A percentile compares a stretch with the other conserved stretches of the same genome.
phyloP scores from a whole-genome alignment of 2,888 invertebrate species.

The Brachynemurus nebulosus region DNA sequence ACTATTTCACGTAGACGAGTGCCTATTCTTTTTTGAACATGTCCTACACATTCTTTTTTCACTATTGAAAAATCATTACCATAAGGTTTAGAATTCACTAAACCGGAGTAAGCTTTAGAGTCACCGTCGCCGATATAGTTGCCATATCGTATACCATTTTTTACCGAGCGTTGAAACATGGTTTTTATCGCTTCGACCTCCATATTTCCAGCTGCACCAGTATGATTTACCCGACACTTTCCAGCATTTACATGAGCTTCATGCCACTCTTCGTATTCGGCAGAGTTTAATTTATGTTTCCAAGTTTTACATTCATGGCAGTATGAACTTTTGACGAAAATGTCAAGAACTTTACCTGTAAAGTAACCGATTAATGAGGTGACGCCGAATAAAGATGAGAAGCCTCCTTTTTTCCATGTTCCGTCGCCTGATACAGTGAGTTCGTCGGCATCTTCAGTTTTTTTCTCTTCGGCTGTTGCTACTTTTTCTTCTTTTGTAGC shows the following conservation, averaged over 20 bases:
- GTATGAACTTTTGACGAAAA: conserved; percentile 15
- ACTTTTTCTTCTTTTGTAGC: conserved; percentile 16
- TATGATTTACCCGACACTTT: conserved; percentile 12
- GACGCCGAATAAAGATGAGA: conserved; percentile 1
- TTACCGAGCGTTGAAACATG: neutral
- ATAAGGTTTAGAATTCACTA: conserved; percentile 14
- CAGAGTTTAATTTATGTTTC: conserved; percentile 14
- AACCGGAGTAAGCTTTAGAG: conserved; percentile 11
- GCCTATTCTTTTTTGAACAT: too few relatives aligned
- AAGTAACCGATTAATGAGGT: conserved; percentile 4
- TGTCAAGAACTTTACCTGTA: conserved; percentile 6
- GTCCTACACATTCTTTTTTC: conserved; percentile 16
- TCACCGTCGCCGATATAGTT: conserved; percentile 12
- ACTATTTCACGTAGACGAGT: neutral
- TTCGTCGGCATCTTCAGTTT: conserved; percentile 17
- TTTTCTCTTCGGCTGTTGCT: conserved; percentile 12
- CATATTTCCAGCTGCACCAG: conserved; percentile 5
- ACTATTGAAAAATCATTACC: conserved; percentile 13
- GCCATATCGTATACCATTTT: neutral
- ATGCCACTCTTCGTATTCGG: conserved; percentile 15
- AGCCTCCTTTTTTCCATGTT: conserved; percentile 14
- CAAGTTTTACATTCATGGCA: conserved; percentile 15
- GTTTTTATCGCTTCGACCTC: conserved; percentile 1
- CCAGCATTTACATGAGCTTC: conserved; percentile 12
- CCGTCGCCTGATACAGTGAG: conserved; percentile 17